Evolutionary conservation across 1,140 invertebrate genomes (phyloP).

Genomic region (Drosophila pseudoananassae): DNA sequence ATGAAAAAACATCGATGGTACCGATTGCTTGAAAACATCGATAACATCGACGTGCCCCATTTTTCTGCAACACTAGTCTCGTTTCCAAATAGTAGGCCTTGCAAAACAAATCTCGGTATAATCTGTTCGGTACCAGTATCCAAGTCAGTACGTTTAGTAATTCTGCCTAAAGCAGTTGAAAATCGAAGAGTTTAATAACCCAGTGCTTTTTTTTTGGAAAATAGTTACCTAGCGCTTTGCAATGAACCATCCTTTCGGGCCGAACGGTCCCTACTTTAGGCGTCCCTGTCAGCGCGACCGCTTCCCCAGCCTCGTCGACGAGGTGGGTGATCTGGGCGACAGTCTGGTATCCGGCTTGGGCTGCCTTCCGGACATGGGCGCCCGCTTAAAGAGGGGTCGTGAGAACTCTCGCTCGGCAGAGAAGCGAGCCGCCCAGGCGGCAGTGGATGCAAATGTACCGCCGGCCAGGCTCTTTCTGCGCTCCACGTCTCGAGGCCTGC

Average conservation of each 20-base stretch:
- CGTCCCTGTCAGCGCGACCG: conserved; percentile 22
- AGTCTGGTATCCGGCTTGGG: conserved; percentile 10
- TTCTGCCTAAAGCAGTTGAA: not conserved
- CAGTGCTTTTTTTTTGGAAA: not conserved
- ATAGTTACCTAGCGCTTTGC: not conserved
- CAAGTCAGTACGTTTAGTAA: not conserved
- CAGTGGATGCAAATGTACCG: conserved; percentile 17
- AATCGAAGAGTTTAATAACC: not conserved
- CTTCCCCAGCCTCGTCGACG: conserved; percentile 16
- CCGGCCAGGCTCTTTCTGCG: conserved; percentile 33
- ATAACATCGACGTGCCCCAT: too few relatives aligned
- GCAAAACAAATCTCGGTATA: not conserved
- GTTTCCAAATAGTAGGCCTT: not conserved
- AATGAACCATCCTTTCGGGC: conserved; percentile 34
- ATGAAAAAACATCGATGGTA: too few relatives aligned
- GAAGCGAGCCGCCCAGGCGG: conserved; percentile 9
- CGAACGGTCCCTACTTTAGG: conserved; percentile 40
- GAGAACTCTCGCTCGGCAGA: not conserved
- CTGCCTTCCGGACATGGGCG: conserved; percentile 30
- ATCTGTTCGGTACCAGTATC: not conserved
- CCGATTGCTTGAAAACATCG: too few relatives aligned
- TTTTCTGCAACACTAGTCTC: too few relatives aligned
- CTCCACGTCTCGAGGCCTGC: conserved; percentile 6
- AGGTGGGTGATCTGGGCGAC: conserved; percentile 23
- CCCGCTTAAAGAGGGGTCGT: conserved; percentile 15